Evolutionary conservation across 2,888 invertebrate genomes (phyloP).

Genomic region (Suillia variegata): DNA sequence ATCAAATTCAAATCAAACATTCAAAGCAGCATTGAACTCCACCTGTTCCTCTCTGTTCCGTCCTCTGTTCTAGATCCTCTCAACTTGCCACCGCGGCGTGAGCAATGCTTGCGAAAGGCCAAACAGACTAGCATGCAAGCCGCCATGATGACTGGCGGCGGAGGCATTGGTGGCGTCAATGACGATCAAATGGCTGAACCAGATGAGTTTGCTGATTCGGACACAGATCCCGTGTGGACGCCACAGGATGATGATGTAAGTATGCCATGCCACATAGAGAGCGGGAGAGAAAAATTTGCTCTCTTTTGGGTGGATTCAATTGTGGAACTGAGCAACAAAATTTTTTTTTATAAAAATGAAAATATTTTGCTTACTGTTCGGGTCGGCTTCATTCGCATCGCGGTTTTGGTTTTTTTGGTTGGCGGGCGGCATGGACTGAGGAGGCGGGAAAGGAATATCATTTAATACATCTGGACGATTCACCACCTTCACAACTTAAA

Average conservation of each 20-base stretch:
- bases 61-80: conserved; percentile 59
- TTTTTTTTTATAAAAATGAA: too few species aligned
- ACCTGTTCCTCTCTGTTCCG: too few species aligned
- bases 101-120: conserved; percentile 70
- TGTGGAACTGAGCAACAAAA: not conserved
- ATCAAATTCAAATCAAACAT: conserved; percentile 13
- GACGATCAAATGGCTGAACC: conserved; percentile 66
- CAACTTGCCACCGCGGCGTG: conserved; percentile 65
- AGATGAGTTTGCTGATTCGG: conserved; percentile 68
- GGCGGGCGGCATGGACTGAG: too few species aligned
- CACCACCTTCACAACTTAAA: too few species aligned
- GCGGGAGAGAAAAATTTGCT: too few species aligned
- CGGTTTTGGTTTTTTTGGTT: too few species aligned
- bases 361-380: too few species aligned
- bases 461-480: too few species aligned
- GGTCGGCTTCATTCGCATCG: too few species aligned
- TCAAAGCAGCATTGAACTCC: not conserved
- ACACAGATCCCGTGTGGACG: conserved; percentile 79
- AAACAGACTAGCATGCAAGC: conserved; percentile 69
- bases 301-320: not conserved
- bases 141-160: conserved; percentile 54
- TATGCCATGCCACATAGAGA: conserved; percentile 21
- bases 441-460: too few species aligned
- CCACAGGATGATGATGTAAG: conserved; percentile 66
- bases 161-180: conserved; percentile 36